phyloP scores from a whole-genome alignment of 2,888 invertebrate species.

The Quadroppia sp. region DNA sequence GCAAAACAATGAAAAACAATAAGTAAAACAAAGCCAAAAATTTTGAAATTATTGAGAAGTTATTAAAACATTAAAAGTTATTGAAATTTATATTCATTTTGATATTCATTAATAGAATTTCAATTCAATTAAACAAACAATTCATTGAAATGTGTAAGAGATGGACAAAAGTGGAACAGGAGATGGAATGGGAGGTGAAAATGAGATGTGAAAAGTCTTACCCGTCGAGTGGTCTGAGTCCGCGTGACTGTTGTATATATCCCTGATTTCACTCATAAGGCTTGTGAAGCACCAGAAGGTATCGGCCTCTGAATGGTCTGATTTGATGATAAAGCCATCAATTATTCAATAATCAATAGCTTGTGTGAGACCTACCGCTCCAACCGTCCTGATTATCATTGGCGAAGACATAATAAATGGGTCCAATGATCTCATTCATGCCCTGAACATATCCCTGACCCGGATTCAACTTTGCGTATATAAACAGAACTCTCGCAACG shows the following conservation, averaged over 20 bases:
- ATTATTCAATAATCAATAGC: background rate
- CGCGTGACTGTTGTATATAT: constrained; percentile 91
- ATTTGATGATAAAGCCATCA: constrained; percentile 31
- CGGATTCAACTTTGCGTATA: constrained; percentile 96
- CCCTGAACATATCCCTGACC: constrained; percentile 84
- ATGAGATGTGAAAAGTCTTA: too few species aligned
- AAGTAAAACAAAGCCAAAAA: too few species aligned
- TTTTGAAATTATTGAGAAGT: too few species aligned
- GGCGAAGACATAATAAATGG: constrained; percentile 95
- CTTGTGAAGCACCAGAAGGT: constrained; percentile 98
- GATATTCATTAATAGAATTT: too few species aligned
- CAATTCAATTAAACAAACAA: too few species aligned
- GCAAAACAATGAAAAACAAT: too few species aligned
- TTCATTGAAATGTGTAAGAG: too few species aligned
- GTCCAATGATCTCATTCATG: constrained; percentile 99
- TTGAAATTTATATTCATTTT: too few species aligned
- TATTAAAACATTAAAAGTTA: too few species aligned
- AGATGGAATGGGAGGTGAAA: too few species aligned
- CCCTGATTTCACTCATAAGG: constrained; percentile 94
- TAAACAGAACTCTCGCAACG: constrained; percentile 89
- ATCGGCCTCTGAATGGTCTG: constrained; percentile 91
- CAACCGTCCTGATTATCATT: constrained; percentile 74
- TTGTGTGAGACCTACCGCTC: constrained; percentile 63
- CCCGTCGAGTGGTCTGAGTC: constrained; percentile 72
- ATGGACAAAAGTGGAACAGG: too few species aligned